phyloP scores from a whole-genome alignment of 2,888 invertebrate genomes.

The Pediacus dermestoides region DNA sequence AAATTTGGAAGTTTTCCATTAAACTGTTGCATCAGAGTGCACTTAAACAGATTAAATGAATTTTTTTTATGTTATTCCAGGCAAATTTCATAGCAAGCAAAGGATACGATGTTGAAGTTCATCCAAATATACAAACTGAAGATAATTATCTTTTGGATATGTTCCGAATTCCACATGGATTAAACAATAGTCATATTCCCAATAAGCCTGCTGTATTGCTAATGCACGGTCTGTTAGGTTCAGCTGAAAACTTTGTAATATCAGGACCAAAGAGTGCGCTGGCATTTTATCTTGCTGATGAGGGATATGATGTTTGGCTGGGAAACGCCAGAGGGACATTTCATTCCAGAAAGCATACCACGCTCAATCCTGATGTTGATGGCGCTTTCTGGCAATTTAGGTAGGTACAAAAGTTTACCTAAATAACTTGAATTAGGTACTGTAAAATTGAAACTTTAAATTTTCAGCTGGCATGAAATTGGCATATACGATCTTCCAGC shows the following conservation, averaged over 20 bases:
- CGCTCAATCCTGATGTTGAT: background rate
- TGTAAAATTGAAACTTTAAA: constrained; percentile 10
- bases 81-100: background rate
- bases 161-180: constrained; percentile 22
- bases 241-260: background rate
- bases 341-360: constrained; percentile 1
- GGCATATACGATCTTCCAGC: constrained; percentile 73
- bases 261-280: background rate
- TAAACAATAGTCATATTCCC: background rate
- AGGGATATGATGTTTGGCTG: constrained; percentile 1
- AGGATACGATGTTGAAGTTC: background rate
- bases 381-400: background rate
- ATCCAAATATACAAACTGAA: background rate
- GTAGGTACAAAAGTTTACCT: background rate
- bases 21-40: too few relatives aligned
- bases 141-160: background rate
- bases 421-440: background rate
- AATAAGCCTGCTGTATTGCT: background rate
- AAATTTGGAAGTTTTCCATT: too few relatives aligned
- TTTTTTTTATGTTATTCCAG: too few relatives aligned
- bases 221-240: background rate
- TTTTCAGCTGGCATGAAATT: constrained; percentile 79
- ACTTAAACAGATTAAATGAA: too few relatives aligned
- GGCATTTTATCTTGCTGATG: background rate
- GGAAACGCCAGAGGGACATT: background rate